A percentile compares a stretch with the other conserved stretches of the same genome.
These are phyloP conservation scores for Buteo buteo DNA, from an alignment of 2,113 vertebrate species.

Conservation along the genomic window DNA sequence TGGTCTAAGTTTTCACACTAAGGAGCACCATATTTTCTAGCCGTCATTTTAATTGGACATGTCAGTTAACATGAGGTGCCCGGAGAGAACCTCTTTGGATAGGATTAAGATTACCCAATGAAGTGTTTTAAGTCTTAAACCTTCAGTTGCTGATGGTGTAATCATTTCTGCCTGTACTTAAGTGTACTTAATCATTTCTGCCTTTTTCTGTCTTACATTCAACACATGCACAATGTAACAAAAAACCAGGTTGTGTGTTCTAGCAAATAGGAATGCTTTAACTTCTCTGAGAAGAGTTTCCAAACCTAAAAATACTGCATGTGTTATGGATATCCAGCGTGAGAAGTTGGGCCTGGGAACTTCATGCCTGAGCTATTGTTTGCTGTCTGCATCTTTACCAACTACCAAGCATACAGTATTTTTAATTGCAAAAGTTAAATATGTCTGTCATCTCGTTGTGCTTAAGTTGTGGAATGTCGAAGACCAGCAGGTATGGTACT, in stretches of 20 bases:
- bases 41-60: conserved; percentile 75
- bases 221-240: background rate
- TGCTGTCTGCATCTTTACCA: background rate
- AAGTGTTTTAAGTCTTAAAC: conserved; percentile 69
- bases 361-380: background rate
- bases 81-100: conserved; percentile 66
- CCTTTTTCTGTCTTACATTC: conserved; percentile 8
- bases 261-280: background rate
- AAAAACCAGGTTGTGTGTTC: background rate
- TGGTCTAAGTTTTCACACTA: background rate
- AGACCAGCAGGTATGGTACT: conserved; percentile 72
- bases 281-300: background rate
- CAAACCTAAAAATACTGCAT: background rate
- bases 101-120: conserved; percentile 72
- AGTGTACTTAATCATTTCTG: conserved; percentile 49
- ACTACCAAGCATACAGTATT: background rate
- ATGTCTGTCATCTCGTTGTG: conserved; percentile 78
- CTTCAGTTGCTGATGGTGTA: conserved; percentile 62
- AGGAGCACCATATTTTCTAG: conserved; percentile 70
- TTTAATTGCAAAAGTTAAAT: conserved; percentile 41
- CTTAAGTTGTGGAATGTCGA: conserved; percentile 74
- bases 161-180: conserved; percentile 49
- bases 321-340: conserved; percentile 43
- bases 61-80: conserved; percentile 81
- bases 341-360: background rate